phyloP scores from a whole-genome alignment of 2,113 vertebrate species.

The Sclerurus mexicanus region DNA sequence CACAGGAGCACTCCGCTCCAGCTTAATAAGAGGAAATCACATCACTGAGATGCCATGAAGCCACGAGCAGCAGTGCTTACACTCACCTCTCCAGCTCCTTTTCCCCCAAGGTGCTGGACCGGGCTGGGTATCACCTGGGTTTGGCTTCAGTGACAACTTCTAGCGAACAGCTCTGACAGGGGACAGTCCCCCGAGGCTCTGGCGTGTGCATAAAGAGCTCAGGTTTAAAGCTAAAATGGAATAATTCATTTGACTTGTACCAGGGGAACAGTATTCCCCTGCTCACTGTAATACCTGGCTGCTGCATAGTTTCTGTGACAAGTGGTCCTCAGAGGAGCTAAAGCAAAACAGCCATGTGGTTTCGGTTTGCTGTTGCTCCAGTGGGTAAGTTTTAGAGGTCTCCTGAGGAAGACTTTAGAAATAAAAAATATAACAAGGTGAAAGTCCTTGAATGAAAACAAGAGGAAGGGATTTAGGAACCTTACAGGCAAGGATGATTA shows the following conservation, averaged over 20 bases:
- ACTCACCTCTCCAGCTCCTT: background rate
- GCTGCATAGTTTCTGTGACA: background rate
- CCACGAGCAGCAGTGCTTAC: accelerated
- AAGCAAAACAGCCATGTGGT: background rate
- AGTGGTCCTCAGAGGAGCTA: background rate
- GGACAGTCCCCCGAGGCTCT: background rate
- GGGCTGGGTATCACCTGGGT: background rate
- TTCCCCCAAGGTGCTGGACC: background rate
- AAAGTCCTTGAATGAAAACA: background rate
- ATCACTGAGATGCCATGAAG: background rate
- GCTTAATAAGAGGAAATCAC: background rate
- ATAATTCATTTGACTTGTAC: background rate
- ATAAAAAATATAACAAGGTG: background rate
- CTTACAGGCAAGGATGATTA: background rate
- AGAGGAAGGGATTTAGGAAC: background rate
- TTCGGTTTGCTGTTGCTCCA: background rate
- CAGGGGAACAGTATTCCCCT: background rate
- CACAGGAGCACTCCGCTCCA: background rate
- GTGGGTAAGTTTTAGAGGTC: background rate
- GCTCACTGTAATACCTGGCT: background rate
- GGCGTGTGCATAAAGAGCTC: accelerated
- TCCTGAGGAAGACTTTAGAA: background rate
- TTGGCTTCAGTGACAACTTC: background rate
- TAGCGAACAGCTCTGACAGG: background rate
- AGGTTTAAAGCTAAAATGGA: background rate